Evolutionary conservation across 2,888 invertebrate genomes (phyloP), one percentile per base, ranked within the genome.

Genomic region (Pilophorus perplexus): DNA sequence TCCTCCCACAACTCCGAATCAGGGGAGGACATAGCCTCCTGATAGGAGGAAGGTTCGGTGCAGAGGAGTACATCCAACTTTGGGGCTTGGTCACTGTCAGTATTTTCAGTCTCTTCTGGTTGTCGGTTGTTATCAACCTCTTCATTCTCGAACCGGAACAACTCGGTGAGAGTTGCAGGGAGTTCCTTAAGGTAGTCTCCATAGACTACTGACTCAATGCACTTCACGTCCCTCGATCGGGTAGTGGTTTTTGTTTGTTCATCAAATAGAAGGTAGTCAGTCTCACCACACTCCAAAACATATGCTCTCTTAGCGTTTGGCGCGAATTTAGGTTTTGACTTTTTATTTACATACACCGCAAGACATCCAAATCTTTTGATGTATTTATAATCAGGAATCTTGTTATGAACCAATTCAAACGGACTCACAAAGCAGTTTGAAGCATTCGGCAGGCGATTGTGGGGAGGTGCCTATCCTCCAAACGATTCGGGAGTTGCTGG

Each of bases 191-290:
- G 38, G 22, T 27, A 3, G 23, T 59, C 59, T 5, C 59, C 59
- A 14, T 59, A 59, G 3, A 59, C 59, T 20, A 59, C 40, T 2
- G 59, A 25, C n/a, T 59, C 59, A 14, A 59, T 42, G 44, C 42
- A 59, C 16, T 59, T 59, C 2, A 44, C 44, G 20, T 44, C 44
- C 3, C 44, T 3, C 2, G 44, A 44, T 2, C 44, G n/a, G 2
- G 18, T 20, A n/a, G 18, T 10, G 2, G 20, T 44, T 44, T 44
- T 42, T 10, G 8, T n/a, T 18, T 44, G 6, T 14, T 42, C 42
- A 42, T 44, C 16, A 14, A 14, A 2, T 20, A 44, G 18, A 3
- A 44, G 6, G 20, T 44, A 44, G 2, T 18, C 44, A 3, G 44
- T 44, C 2, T 44, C 44, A 2, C 16, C 44, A 18, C 44, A 44